These are phyloP conservation scores for Sphaeramia orbicularis DNA, from an alignment of 2,797 vertebrate species.

Conservation along the genomic window DNA sequence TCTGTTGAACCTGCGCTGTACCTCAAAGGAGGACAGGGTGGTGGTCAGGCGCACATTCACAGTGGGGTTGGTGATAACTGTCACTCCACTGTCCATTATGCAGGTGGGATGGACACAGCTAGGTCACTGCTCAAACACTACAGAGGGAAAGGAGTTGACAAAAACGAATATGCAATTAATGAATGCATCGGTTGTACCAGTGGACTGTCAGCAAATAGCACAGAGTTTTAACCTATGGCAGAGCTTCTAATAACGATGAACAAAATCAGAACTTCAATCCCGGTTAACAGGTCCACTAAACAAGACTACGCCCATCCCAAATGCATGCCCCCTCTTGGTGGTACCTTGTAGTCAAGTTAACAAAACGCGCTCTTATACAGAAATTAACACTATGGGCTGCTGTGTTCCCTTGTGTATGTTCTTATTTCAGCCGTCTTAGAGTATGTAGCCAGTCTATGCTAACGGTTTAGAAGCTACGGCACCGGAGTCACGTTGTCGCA, in stretches of 20 bases:
- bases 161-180: neutral
- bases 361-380: too few species aligned
- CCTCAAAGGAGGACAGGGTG: conserved; percentile 86
- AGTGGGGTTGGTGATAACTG: conserved; percentile 79
- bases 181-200: too few species aligned
- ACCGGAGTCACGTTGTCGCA: conserved; percentile 34
- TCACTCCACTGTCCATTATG: conserved; percentile 84
- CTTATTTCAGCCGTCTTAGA: neutral
- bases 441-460: conserved; percentile 15
- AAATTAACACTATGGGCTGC: too few species aligned
- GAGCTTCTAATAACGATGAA: too few species aligned
- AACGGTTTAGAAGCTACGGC: conserved; percentile 32
- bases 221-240: too few species aligned
- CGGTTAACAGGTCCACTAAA: too few species aligned
- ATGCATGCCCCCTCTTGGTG: too few species aligned
- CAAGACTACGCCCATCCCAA: too few species aligned
- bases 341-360: too few species aligned
- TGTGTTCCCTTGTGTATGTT: neutral
- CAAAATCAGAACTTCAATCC: too few species aligned
- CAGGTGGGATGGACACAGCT: conserved; percentile 4
- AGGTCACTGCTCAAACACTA: neutral
- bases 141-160: conserved; percentile 2
- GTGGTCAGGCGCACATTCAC: conserved; percentile 89
- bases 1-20: conserved; percentile 85
- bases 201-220: too few species aligned